Evolutionary conservation across 2,888 invertebrate species (phyloP), one percentile per base, ranked within the genome.

Genomic region (Cremastobaeus sp.): DNA sequence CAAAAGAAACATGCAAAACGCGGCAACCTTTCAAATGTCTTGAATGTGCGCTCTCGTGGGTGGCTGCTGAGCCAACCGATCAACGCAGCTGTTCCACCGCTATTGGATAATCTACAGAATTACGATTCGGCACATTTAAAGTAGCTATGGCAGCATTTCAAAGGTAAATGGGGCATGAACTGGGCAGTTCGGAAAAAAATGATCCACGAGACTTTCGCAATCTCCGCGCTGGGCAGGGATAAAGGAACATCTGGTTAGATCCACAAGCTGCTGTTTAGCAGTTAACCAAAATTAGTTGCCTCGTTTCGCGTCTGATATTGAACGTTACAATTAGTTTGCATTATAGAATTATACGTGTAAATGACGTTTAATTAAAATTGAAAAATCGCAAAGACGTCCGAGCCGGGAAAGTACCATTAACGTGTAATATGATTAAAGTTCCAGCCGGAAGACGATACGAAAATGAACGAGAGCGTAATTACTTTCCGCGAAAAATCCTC

Each of bases 81-180:
- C 59, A 64, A 41, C 64, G 70, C 74, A 71, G 75, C 68, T 75
- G 71, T 68, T 71, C 68, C 55, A 35, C n/a, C 41, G 47, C 64
- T 68, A 64, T 75, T 75, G 68, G 68, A 71, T 59, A 64, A 72
- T 64, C 66, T 32, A 34, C 35, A 52, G 70, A 70, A 70, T 65
- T 41, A 60, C 62, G 62, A 66, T 68, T 68, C 68, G 59, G 66
- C 70, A 55, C 70, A 62, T 75, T 57, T 68, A 57, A 66, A 70
- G 39, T 62, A 43, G 54, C 74, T 32, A 15, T 55, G 54, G 50
- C 43, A 30, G 73, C 43, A 21, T 47, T 65, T 60, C 64, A 52
- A 66, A 15, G 35, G 37, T 35, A 57, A 70, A 71, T 71, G 66
- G 62, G 45, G 57, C 66, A 47, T 62, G 41, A 70, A 66, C 62